A percentile compares a stretch with the other conserved stretches of the same genome.
These are phyloP conservation scores for Perca flavescens DNA, from an alignment of 2,113 vertebrate species.

Conservation along the genomic window DNA sequence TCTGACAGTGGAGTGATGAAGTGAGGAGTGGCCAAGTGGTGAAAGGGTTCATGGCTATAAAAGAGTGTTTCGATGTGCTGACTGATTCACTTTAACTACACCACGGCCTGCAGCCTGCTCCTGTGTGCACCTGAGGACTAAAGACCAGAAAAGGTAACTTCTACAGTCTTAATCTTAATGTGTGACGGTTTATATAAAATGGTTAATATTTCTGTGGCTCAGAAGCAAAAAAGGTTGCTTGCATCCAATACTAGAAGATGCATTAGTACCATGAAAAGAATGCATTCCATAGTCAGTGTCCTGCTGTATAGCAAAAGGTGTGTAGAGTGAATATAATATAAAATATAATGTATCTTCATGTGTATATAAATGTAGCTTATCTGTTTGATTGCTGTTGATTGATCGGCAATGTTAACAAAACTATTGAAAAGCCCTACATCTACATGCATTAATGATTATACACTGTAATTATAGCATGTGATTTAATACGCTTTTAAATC, in stretches of 20 bases:
- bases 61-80: slow-evolving; percentile 39
- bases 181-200: neutral
- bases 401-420: neutral
- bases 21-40: slow-evolving; percentile 61
- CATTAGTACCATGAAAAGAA: neutral
- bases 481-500: neutral
- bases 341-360: no score
- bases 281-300: neutral
- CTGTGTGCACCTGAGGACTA: slow-evolving; percentile 43
- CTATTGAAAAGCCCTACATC: neutral
- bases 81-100: slow-evolving; percentile 2
- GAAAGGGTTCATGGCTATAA: slow-evolving; percentile 60
- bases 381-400: neutral
- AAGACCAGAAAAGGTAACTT: slow-evolving; percentile 62
- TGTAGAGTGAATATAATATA: neutral
- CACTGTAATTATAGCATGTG: neutral
- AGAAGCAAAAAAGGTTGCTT: neutral
- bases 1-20: slow-evolving; percentile 31
- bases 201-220: neutral
- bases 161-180: neutral
- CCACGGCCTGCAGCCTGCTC: slow-evolving; percentile 30
- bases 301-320: neutral
- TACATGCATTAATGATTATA: neutral
- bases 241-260: neutral
- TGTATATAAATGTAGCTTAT: neutral